Conservation (phyloP, 53 echinoderm and acorn worm genomes). For the Actinopyga echinites region DNA sequence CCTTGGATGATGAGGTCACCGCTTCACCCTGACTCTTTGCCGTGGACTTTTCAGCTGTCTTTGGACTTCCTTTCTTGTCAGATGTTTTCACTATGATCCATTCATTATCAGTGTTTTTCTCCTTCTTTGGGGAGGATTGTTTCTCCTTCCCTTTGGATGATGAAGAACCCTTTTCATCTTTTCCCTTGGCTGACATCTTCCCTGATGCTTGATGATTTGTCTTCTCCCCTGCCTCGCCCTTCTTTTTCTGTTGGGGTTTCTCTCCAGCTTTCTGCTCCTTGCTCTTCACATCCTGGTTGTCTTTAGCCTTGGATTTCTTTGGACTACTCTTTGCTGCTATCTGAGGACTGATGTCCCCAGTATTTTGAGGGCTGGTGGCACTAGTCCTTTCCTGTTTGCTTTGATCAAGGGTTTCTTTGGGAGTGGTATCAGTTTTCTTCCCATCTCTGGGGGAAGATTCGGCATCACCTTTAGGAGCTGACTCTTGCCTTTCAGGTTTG, state of each 20-base stretch:
- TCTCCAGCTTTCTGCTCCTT: background rate
- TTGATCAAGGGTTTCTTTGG: background rate
- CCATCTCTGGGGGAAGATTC: background rate
- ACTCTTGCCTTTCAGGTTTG: background rate
- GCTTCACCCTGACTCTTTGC: too few species aligned
- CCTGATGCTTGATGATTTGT: too few species aligned
- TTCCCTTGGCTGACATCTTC: too few species aligned
- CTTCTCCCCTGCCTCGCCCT: background rate
- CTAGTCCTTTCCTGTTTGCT: background rate
- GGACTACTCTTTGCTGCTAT: background rate
- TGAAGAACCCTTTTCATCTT: too few species aligned
- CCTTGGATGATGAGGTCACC: background rate
- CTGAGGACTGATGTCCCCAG: background rate
- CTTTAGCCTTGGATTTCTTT: slow-evolving; percentile 16
- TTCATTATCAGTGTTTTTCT: too few species aligned
- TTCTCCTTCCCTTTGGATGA: too few species aligned
- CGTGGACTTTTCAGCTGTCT: background rate
- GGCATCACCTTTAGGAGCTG: background rate
- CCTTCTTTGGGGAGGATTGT: background rate
- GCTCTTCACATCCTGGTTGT: background rate
- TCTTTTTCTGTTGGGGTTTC: background rate
- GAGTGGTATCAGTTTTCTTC: background rate
- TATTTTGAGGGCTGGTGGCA: background rate
- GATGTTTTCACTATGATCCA: too few species aligned
- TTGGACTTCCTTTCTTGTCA: slow-evolving; percentile 14